Evolutionary conservation across 2,113 vertebrate species (phyloP), one percentile per base, ranked within the genome.

Genomic region (Halichoeres trimaculatus): DNA sequence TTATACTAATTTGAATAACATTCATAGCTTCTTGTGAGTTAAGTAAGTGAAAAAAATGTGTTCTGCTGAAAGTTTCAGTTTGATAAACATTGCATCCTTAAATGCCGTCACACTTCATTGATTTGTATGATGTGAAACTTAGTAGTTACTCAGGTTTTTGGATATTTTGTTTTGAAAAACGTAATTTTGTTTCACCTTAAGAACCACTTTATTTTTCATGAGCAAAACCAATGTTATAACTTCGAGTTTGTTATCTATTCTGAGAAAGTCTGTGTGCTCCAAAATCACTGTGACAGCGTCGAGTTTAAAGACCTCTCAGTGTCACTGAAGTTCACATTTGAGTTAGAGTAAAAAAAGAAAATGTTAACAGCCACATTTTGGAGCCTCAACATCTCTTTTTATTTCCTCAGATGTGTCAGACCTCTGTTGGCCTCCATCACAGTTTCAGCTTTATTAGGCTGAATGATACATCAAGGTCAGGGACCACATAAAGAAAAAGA

Each of bases 401-500:
- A 26, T 56, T 26, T 64, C 26, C 70, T 63, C 50, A 0, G 70
- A 67, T 38, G 67, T 60, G 23, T 64, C 69, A 36, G 14, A 58
- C 6, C 69, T 64, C 35, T 38, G 30, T 30, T 30, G 52, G 56
- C 70, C 52, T 65, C 34, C 48, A 8, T 64, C 48, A 45, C n/a
- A 22, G 0, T 50, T 38, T 20, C 19, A 23, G 45, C 22, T 75
- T 74, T 57, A 75, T 83, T 40, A 47, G 16, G 0, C 34, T 0
- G 10, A 76, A 22, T 62, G 35, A 78, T 11, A 74, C 69, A 43
- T 64, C 19, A 43, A 68, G 62, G 69, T 65, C 16, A 0, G 0
- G 10, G 63, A 62, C 59, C 35, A n/a, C 9, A 47, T 20, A 16
- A 70, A 73, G 50, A 16, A 54, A 48, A 73, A 55, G 59, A 78